These are phyloP conservation scores for Antitype chi DNA, from an alignment of 2,888 invertebrate species.

Conservation along the genomic window DNA sequence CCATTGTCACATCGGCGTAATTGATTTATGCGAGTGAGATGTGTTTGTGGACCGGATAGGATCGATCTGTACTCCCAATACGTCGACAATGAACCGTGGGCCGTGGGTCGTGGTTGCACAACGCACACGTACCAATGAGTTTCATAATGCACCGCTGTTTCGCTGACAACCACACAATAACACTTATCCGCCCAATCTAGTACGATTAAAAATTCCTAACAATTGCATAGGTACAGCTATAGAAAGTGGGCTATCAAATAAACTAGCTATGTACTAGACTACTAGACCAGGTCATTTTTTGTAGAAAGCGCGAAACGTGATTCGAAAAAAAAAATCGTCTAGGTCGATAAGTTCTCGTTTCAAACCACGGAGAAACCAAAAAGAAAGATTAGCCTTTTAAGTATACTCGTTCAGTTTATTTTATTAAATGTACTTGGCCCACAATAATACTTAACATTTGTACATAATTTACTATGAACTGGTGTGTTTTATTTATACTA, in stretches of 20 bases:
- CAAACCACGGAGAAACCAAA: conserved; percentile 35
- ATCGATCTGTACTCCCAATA: conserved; percentile 79
- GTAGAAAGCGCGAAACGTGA: conserved; percentile 76
- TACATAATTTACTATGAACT: conserved; percentile 53
- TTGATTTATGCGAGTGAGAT: conserved; percentile 76
- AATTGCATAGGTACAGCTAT: conserved; percentile 55
- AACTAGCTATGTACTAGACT: conserved; percentile 72
- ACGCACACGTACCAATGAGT: conserved; percentile 68
- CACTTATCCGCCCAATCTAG: conserved; percentile 62
- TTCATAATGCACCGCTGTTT: conserved; percentile 74
- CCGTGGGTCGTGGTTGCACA: conserved; percentile 84
- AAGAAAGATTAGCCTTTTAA: conserved; percentile 54
- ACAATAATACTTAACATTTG: conserved; percentile 46
- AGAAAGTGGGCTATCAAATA: conserved; percentile 74
- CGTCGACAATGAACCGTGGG: conserved; percentile 84
- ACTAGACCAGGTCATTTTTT: conserved; percentile 81
- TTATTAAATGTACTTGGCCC: conserved; percentile 16
- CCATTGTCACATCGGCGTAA: conserved; percentile 68
- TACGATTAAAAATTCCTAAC: conserved; percentile 54
- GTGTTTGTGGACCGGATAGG: conserved; percentile 77
- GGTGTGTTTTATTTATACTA: conserved; percentile 62
- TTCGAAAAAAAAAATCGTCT: conserved; percentile 73
- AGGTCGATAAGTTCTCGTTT: conserved; percentile 61
- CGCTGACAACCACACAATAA: conserved; percentile 63
- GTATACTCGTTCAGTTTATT: conserved; percentile 12